Percentiles rank a stretch among this genome's conserved stretches.
These are phyloP conservation scores for Sycophaga agraensis DNA, from an alignment of 1,140 invertebrate genomes.

Conservation along the genomic window DNA sequence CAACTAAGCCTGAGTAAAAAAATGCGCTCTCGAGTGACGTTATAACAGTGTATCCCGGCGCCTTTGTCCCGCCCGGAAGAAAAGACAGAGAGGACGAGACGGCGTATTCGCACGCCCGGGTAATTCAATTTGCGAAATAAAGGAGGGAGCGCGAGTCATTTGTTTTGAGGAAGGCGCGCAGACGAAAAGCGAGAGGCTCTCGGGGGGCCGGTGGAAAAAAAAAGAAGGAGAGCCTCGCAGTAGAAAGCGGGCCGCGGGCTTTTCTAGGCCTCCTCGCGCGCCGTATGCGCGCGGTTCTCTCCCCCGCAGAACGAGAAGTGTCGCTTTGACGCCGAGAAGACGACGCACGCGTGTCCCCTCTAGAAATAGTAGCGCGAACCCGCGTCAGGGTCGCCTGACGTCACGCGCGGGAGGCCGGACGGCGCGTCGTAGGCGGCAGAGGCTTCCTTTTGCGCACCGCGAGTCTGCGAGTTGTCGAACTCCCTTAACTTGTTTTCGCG, in stretches of 20 bases:
- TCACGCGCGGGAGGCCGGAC: conserved; percentile 7
- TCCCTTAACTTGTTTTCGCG: too few relatives aligned
- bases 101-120: neutral
- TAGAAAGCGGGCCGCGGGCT: conserved; percentile 1
- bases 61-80: neutral
- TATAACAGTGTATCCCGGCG: neutral
- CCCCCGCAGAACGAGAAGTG: neutral
- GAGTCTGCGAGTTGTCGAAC: conserved; percentile 4
- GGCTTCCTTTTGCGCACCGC: neutral
- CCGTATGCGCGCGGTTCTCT: too few relatives aligned
- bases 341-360: neutral
- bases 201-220: neutral
- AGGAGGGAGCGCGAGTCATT: conserved; percentile 5
- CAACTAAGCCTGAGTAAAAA: too few relatives aligned
- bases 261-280: neutral
- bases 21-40: too few relatives aligned
- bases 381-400: conserved; percentile 34
- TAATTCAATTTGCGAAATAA: conserved; percentile 14
- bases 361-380: conserved; percentile 34
- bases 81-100: neutral
- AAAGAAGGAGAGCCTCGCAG: neutral
- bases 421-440: neutral
- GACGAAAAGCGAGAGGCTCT: neutral
- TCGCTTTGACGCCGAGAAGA: neutral
- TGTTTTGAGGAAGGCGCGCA: conserved; percentile 7